A percentile compares a stretch with the other conserved stretches of the same genome.
Conservation (phyloP, 2,113 vertebrate genomes). For the Platichthys flesus region DNA sequence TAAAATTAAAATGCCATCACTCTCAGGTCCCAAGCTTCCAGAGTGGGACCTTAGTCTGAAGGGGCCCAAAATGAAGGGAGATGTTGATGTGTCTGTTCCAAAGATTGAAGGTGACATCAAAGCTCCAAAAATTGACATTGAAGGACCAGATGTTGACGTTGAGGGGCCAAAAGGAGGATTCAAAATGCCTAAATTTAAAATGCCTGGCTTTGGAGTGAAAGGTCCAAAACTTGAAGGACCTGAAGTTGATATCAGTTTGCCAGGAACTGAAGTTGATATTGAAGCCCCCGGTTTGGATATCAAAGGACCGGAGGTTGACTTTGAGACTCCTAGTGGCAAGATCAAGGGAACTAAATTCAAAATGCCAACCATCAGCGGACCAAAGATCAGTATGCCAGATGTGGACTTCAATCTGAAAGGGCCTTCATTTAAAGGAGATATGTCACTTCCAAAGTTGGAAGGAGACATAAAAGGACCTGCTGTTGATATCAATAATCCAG, state of each 20-base stretch:
- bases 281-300: neutral
- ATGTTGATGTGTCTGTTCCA: neutral
- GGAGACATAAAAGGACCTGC: conserved; percentile 61
- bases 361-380: conserved; percentile 3
- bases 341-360: neutral
- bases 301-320: conserved; percentile 21
- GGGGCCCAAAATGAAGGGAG: conserved; percentile 49
- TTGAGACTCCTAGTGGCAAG: neutral
- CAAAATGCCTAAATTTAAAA: conserved; percentile 64
- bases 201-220: conserved; percentile 57
- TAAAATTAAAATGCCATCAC: conserved; percentile 16
- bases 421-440: conserved; percentile 57
- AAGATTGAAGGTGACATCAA: too few species aligned
- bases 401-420: conserved; percentile 81
- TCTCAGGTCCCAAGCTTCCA: conserved; percentile 29
- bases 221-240: conserved; percentile 31
- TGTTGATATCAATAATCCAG: neutral
- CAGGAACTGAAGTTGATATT: conserved; percentile 32
- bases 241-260: neutral
- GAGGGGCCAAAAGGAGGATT: conserved; percentile 49
- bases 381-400: conserved; percentile 39
- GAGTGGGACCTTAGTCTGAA: conserved; percentile 80
- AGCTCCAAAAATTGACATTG: conserved; percentile 44
- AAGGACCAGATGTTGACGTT: conserved; percentile 55
- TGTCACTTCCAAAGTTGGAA: conserved; percentile 58